These are phyloP conservation scores for Macaria liturata DNA, from an alignment of 2,888 invertebrate species.

Conservation along the genomic window DNA sequence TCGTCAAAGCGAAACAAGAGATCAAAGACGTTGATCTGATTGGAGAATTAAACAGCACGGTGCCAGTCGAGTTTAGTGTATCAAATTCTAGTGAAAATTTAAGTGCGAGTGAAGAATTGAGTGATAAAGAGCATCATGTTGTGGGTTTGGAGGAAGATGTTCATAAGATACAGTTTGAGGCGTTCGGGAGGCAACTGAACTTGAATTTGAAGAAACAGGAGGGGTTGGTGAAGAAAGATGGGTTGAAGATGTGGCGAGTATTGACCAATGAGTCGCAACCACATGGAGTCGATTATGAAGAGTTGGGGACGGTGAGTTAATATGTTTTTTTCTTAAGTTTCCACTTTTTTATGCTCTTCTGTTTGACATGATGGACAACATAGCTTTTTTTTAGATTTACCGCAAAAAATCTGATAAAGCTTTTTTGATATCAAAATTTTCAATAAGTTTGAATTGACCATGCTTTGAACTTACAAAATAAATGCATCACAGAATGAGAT, in stretches of 20 bases:
- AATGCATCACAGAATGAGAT: too few species aligned
- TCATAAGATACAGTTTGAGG: slow-evolving; percentile 88
- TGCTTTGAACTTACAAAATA: too few species aligned
- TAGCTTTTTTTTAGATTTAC: too few species aligned
- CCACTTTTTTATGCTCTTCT: neutral
- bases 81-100: slow-evolving; percentile 73
- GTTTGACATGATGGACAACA: too few species aligned
- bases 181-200: slow-evolving; percentile 90
- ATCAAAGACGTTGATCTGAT: slow-evolving; percentile 74
- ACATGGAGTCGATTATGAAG: slow-evolving; percentile 91
- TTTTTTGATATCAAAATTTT: too few species aligned
- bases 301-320: slow-evolving; percentile 87
- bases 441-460: too few species aligned
- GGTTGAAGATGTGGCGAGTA: slow-evolving; percentile 92
- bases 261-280: slow-evolving; percentile 90
- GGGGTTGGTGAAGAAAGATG: slow-evolving; percentile 89
- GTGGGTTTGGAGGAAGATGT: slow-evolving; percentile 78
- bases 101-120: slow-evolving; percentile 46
- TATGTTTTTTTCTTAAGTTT: neutral
- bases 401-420: too few species aligned
- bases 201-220: slow-evolving; percentile 89
- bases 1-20: slow-evolving; percentile 59
- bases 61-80: slow-evolving; percentile 68
- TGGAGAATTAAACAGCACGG: slow-evolving; percentile 71
- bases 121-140: slow-evolving; percentile 60